These are phyloP conservation scores for Spinibarbus caldwelli DNA, from an alignment of 2,797 vertebrate genomes.

Conservation along the genomic window DNA sequence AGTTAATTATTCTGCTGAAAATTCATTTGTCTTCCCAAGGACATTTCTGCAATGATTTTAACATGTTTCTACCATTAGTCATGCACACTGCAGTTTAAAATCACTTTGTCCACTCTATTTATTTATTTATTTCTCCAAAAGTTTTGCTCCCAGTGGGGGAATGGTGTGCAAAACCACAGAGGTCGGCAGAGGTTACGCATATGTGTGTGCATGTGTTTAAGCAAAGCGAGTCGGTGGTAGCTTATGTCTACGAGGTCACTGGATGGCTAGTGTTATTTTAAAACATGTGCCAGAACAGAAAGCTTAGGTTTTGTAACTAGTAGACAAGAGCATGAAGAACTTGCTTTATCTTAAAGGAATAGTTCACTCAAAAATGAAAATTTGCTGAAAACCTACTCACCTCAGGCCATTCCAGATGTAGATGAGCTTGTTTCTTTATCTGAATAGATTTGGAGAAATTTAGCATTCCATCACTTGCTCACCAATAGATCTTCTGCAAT, in stretches of 20 bases:
- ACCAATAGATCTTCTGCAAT: neutral
- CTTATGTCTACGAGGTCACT: conserved; percentile 7
- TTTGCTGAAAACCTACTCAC: neutral
- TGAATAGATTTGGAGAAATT: neutral
- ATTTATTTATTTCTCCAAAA: conserved; percentile 71
- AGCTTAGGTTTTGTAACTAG: neutral
- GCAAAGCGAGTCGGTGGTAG: conserved; percentile 7
- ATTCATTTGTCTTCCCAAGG: conserved; percentile 99
- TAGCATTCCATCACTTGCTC: neutral
- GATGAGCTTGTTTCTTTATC: neutral
- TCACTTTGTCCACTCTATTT: conserved; percentile 91
- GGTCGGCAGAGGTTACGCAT: conserved; percentile 36
- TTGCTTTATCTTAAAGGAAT: neutral
- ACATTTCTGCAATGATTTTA: conserved; percentile 99
- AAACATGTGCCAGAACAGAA: neutral
- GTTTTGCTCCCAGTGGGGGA: conserved; percentile 60
- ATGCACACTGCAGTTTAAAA: conserved; percentile 95
- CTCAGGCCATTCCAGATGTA: neutral
- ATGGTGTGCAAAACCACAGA: neutral
- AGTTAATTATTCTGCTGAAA: conserved; percentile 98
- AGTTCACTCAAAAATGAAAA: neutral
- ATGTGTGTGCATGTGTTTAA: conserved; percentile 3
- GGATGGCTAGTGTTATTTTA: neutral
- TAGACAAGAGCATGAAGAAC: neutral
- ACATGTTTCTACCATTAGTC: conserved; percentile 99